Percentiles rank a stretch among this genome's conserved stretches.
Conservation (phyloP, 2,797 vertebrate genomes). For the Cossypha polioptera region DNA sequence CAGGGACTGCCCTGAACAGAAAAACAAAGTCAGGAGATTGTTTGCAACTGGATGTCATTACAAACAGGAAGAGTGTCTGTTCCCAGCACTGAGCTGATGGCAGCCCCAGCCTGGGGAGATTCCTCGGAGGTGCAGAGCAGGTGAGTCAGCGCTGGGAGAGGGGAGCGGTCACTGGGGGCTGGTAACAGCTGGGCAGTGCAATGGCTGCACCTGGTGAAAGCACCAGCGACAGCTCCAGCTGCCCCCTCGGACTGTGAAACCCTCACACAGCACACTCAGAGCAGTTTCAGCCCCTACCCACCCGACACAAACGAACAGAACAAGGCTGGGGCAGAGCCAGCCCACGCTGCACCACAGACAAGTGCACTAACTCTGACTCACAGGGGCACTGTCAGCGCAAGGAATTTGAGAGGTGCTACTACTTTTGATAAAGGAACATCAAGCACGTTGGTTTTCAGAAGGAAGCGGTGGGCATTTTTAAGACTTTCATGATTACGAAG, state of each 20-base stretch:
- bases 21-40: not conserved
- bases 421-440: not conserved
- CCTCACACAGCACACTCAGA: not conserved
- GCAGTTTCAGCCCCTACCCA: not conserved
- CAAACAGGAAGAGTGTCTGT: not conserved
- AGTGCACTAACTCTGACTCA: slow-evolving; percentile 2
- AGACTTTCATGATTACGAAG: not conserved
- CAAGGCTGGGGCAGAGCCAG: rapidly evolving
- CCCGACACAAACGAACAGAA: not conserved
- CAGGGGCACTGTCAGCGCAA: slow-evolving; percentile 38
- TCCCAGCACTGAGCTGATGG: rapidly evolving
- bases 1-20: not conserved
- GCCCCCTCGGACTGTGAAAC: not conserved
- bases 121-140: rapidly evolving
- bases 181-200: not conserved
- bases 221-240: not conserved
- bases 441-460: not conserved
- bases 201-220: rapidly evolving
- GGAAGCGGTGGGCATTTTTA: not conserved
- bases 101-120: not conserved
- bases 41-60: not conserved
- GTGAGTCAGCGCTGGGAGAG: not conserved
- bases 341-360: rapidly evolving
- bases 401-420: not conserved
- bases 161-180: rapidly evolving